Conservation (phyloP, 2,113 vertebrate species). For the Rhinolophus sinicus region DNA sequence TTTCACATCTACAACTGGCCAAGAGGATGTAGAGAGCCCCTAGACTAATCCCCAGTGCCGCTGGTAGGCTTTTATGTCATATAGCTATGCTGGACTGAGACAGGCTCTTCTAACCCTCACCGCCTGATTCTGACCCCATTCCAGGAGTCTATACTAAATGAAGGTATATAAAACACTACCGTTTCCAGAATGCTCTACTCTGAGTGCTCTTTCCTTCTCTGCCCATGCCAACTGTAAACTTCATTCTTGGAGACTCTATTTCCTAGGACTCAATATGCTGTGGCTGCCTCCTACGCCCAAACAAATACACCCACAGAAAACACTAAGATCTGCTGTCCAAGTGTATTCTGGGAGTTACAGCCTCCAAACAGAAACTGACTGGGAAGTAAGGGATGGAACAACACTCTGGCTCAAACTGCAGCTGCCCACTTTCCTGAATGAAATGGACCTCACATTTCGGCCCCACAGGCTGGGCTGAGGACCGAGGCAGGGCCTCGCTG, state of each 20-base stretch:
- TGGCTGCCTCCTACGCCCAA: not conserved
- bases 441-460: not conserved
- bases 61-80: not conserved
- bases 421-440: not conserved
- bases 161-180: not conserved
- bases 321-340: not conserved
- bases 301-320: constrained; percentile 7
- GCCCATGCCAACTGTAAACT: not conserved
- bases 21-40: not conserved
- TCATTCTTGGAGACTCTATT: not conserved
- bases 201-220: not conserved
- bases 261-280: not conserved
- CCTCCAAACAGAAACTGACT: not conserved
- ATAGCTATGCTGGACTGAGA: not conserved
- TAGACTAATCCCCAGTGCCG: not conserved
- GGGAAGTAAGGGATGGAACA: not conserved
- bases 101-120: not conserved
- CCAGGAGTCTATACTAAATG: not conserved
- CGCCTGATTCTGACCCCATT: not conserved
- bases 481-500: not conserved
- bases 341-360: not conserved
- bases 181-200: not conserved
- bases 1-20: not conserved
- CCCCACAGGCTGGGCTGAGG: not conserved
- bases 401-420: not conserved